Percentiles rank a stretch among this genome's conserved stretches.
Evolutionary conservation across 2,888 invertebrate species (phyloP).

Genomic region (Leucoptera coffeella): DNA sequence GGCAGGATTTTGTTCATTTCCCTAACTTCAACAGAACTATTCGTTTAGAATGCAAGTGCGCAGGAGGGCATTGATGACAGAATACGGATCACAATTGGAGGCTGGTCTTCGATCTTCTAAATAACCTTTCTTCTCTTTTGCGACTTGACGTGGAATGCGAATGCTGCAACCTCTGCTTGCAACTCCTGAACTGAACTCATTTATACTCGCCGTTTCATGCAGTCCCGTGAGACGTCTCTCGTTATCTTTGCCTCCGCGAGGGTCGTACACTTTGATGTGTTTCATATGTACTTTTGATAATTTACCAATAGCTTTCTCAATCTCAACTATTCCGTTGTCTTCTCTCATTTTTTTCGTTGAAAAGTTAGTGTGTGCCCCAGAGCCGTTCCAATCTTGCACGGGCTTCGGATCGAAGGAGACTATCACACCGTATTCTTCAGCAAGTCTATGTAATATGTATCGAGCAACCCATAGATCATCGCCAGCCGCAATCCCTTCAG

Average conservation of each 20-base stretch:
- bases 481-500: conserved; percentile 74
- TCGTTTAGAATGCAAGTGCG: conserved; percentile 80
- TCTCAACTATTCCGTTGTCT: conserved; percentile 81
- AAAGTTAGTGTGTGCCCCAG: conserved; percentile 95
- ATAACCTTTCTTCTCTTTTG: conserved; percentile 88
- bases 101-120: conserved; percentile 91
- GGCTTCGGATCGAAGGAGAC: conserved; percentile 54
- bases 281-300: conserved; percentile 85
- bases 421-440: conserved; percentile 87
- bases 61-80: conserved; percentile 78
- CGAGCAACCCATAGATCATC: conserved; percentile 88
- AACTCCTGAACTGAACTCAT: conserved; percentile 89
- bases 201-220: conserved; percentile 95
- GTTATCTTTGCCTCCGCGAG: conserved; percentile 93
- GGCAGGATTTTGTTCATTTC: too few relatives aligned
- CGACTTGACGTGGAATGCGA: conserved; percentile 86
- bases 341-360: conserved; percentile 90
- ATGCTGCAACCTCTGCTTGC: conserved; percentile 93
- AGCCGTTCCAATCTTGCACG: conserved; percentile 88
- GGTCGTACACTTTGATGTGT: conserved; percentile 96
- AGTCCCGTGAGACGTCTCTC: conserved; percentile 89
- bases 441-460: conserved; percentile 81
- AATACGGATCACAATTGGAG: conserved; percentile 89
- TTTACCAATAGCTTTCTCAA: conserved; percentile 93
- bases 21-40: too few relatives aligned